A percentile compares a stretch with the other conserved stretches of the same genome.
Conservation (phyloP, 2,888 invertebrate genomes). For the Homarus gammarus region DNA sequence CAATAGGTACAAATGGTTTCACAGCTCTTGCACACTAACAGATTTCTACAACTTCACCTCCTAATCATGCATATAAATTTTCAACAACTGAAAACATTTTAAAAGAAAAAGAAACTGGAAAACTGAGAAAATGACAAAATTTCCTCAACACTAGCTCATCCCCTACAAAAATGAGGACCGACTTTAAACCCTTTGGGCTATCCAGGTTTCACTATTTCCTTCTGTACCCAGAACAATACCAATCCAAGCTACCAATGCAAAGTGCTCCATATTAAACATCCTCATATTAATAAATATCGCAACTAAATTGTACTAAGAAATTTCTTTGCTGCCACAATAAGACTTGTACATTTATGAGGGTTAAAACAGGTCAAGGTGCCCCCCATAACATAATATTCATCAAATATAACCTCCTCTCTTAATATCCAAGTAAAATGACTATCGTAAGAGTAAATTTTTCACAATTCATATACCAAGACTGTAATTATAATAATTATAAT, state of each 20-base stretch:
- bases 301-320: not conserved
- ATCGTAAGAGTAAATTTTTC: too few species aligned
- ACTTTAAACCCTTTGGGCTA: slow-evolving; percentile 28
- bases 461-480: too few species aligned
- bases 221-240: slow-evolving; percentile 18
- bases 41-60: slow-evolving; percentile 31
- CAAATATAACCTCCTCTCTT: too few species aligned
- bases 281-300: not conserved
- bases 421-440: too few species aligned
- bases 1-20: slow-evolving; percentile 17
- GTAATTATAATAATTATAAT: too few species aligned
- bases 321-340: not conserved
- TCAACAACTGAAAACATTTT: slow-evolving; percentile 21
- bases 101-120: slow-evolving; percentile 31
- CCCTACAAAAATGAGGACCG: slow-evolving; percentile 56
- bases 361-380: not conserved
- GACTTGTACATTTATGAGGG: not conserved
- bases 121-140: slow-evolving; percentile 32
- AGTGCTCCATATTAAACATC: slow-evolving; percentile 39
- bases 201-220: slow-evolving; percentile 5
- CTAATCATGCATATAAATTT: slow-evolving; percentile 13
- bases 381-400: too few species aligned
- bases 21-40: slow-evolving; percentile 31
- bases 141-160: slow-evolving; percentile 30
- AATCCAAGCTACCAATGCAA: slow-evolving; percentile 45